Evolutionary conservation across 2,113 vertebrate species (phyloP).

Genomic region (Perognathus longimembris): DNA sequence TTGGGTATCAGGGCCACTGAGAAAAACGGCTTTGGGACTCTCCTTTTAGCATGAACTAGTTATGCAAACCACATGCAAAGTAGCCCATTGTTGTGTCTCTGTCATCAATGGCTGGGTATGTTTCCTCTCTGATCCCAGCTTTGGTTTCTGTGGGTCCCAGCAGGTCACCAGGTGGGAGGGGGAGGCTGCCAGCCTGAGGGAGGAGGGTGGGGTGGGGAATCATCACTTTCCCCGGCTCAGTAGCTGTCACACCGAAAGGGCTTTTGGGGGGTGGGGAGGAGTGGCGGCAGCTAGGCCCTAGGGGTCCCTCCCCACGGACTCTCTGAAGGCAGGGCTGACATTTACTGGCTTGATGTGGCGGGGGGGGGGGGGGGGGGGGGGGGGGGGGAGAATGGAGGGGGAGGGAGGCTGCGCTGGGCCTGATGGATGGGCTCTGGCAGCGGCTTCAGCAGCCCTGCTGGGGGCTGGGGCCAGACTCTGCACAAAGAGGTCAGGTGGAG

Average conservation of each 20-base stretch:
- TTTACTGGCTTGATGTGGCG: background rate
- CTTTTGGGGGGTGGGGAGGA: background rate
- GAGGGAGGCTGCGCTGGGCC: background rate
- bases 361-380: background rate
- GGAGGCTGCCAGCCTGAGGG: background rate
- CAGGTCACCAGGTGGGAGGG: conserved; percentile 58
- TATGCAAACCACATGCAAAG: conserved; percentile 70
- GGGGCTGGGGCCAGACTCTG: background rate
- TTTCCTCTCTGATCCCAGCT: conserved; percentile 58
- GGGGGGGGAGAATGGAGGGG: background rate
- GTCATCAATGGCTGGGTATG: conserved; percentile 66
- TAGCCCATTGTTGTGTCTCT: conserved; percentile 1
- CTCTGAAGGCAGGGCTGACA: background rate
- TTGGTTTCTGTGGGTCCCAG: conserved; percentile 58
- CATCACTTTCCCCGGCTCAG: conserved; percentile 12
- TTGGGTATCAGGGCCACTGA: background rate
- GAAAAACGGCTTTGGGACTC: background rate
- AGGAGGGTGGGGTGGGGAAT: background rate
- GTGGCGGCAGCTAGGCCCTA: conserved; percentile 13
- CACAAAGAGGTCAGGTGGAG: conserved; percentile 58
- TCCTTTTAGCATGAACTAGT: background rate
- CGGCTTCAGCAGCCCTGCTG: conserved; percentile 45
- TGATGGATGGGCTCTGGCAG: conserved; percentile 76
- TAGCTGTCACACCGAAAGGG: background rate
- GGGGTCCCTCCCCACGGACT: background rate